Conservation (phyloP, 2,113 vertebrate species). For the Paedocypris sp. region DNA sequence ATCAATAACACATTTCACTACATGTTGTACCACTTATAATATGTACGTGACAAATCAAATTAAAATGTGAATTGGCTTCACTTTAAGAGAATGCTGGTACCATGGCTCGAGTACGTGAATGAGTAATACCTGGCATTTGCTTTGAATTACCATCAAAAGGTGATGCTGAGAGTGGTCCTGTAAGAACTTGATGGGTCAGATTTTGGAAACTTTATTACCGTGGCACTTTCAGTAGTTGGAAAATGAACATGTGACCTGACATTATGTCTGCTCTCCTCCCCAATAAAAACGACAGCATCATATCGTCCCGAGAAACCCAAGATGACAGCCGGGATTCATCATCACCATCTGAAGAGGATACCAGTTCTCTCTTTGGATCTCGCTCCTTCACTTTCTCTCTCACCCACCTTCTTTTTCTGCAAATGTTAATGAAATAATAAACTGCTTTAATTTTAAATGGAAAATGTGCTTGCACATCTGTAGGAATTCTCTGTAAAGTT, state of each 20-base stretch:
- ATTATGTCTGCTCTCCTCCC: background rate
- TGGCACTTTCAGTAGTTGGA: background rate
- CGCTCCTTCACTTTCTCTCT: no score
- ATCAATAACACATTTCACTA: no score
- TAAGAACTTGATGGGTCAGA: background rate
- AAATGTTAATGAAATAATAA: background rate
- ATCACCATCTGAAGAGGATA: background rate
- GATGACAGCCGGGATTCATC: background rate
- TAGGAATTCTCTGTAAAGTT: background rate
- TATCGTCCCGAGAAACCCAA: background rate
- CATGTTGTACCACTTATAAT: no score
- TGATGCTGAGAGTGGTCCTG: background rate
- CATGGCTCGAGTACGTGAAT: background rate
- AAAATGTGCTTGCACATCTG: background rate
- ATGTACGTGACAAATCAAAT: no score
- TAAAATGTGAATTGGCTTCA: no score
- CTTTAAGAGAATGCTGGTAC: no score
- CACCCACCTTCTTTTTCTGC: background rate
- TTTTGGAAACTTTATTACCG: background rate
- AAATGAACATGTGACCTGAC: background rate
- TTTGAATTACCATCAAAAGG: background rate
- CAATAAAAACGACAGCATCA: background rate
- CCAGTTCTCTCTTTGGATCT: background rate
- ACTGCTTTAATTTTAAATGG: background rate
- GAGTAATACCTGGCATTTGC: background rate